These are phyloP conservation scores for Melierax canorus DNA, from an alignment of 2,113 vertebrate species.

Conservation along the genomic window DNA sequence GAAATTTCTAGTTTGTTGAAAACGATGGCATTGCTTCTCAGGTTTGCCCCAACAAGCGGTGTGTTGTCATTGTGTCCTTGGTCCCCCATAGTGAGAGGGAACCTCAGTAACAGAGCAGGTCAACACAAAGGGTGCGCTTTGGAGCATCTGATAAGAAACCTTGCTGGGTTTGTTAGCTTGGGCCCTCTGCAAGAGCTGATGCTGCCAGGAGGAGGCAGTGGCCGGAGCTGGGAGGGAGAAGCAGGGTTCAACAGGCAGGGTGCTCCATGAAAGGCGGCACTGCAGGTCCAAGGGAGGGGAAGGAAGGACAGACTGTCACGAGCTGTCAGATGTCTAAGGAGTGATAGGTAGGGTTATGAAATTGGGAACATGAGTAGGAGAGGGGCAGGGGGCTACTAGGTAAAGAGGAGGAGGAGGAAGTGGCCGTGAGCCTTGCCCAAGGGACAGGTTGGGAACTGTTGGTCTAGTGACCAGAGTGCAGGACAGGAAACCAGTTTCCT, in stretches of 20 bases:
- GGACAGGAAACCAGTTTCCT: constrained; percentile 1
- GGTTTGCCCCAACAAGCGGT: background rate
- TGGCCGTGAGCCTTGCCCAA: background rate
- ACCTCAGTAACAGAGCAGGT: background rate
- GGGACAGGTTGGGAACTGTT: background rate
- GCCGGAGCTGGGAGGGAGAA: background rate
- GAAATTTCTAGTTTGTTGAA: background rate
- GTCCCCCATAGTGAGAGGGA: background rate
- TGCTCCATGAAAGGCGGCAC: accelerated
- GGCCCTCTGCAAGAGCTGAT: background rate
- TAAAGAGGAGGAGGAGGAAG: constrained; percentile 28
- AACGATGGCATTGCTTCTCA: background rate
- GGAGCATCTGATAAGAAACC: background rate
- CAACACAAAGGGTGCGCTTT: background rate
- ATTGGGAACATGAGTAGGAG: background rate
- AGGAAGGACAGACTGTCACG: background rate
- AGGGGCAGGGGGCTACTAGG: background rate
- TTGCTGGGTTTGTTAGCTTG: background rate
- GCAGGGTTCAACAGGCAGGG: background rate
- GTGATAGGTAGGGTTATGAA: background rate
- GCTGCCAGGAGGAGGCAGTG: background rate
- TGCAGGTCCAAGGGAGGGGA: background rate
- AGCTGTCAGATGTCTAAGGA: background rate
- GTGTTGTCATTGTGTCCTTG: background rate
- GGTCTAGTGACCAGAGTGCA: background rate